Conservation (phyloP, 2,888 invertebrate genomes). For the Sturmia bella region DNA sequence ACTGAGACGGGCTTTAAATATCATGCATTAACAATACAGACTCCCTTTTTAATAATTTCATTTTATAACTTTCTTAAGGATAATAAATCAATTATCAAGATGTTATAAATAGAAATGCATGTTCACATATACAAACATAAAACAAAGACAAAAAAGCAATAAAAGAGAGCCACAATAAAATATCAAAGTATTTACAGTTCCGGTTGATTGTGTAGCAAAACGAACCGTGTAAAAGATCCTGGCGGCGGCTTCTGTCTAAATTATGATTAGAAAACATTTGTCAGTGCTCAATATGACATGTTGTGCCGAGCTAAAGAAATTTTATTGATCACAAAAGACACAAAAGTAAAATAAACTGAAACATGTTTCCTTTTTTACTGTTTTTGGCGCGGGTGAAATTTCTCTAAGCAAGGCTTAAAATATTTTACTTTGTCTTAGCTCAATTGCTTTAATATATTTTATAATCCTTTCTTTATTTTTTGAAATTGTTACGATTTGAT, state of each 20-base stretch:
- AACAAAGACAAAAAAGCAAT: constrained; percentile 21
- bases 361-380: constrained; percentile 36
- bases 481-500: background rate
- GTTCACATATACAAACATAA: background rate
- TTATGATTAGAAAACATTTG: constrained; percentile 65
- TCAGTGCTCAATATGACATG: constrained; percentile 59
- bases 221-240: constrained; percentile 43
- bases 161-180: constrained; percentile 43
- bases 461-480: constrained; percentile 45
- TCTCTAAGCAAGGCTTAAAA: background rate
- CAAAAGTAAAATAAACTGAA: constrained; percentile 23
- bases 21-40: constrained; percentile 55
- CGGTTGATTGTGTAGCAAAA: constrained; percentile 76
- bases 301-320: constrained; percentile 3
- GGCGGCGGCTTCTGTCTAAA: constrained; percentile 51
- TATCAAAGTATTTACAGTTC: constrained; percentile 78
- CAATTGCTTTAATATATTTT: constrained; percentile 19
- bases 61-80: constrained; percentile 52
- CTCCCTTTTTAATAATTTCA: constrained; percentile 5
- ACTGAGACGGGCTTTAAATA: constrained; percentile 1
- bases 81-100: constrained; percentile 72
- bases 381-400: constrained; percentile 59
- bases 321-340: constrained; percentile 14
- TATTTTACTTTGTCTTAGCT: constrained; percentile 9
- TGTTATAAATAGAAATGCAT: constrained; percentile 41